A percentile compares a stretch with the other conserved stretches of the same genome.
These are phyloP conservation scores for Tretioscincus oriximinensis DNA, from an alignment of 2,113 vertebrate genomes.

Conservation along the genomic window DNA sequence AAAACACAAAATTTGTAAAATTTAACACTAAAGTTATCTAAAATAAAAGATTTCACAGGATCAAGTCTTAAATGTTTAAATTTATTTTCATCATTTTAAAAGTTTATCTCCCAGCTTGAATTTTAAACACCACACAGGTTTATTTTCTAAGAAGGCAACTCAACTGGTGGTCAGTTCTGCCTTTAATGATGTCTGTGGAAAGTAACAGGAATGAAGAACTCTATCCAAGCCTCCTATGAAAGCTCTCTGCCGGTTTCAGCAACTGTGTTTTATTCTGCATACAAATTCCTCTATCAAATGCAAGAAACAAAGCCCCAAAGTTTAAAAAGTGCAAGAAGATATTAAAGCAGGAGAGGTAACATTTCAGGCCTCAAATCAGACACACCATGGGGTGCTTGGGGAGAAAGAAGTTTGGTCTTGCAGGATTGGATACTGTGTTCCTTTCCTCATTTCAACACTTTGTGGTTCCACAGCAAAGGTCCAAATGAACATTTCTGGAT, in stretches of 20 bases:
- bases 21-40: neutral
- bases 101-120: neutral
- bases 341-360: neutral
- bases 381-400: neutral
- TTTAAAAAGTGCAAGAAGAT: neutral
- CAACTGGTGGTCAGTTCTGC: neutral
- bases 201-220: neutral
- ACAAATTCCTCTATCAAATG: neutral
- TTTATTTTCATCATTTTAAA: neutral
- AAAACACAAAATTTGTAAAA: too few relatives aligned
- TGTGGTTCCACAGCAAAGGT: neutral
- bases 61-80: neutral
- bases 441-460: conserved; percentile 10
- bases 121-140: neutral
- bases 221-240: conserved; percentile 6
- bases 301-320: neutral
- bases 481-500: neutral
- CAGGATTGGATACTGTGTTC: neutral
- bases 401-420: neutral
- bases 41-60: neutral
- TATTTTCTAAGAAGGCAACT: neutral
- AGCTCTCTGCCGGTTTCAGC: conserved; percentile 35
- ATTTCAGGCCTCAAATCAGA: neutral
- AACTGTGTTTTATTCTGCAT: conserved; percentile 33
- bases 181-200: neutral